Evolutionary conservation across 64 coral and sea anemone genomes (phyloP).

Genomic region (Montipora sp.): DNA sequence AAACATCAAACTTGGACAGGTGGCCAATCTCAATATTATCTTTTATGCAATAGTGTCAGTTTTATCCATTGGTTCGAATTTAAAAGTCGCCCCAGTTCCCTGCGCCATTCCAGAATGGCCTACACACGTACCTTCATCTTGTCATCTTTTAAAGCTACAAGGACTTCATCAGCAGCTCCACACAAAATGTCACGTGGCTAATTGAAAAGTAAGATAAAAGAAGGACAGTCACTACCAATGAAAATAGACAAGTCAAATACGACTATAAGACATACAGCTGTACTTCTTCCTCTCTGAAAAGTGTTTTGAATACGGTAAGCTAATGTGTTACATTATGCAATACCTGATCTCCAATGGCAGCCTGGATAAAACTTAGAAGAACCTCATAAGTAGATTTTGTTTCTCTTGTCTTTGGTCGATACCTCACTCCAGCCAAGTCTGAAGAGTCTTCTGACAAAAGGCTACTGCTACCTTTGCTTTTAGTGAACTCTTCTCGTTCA

Average conservation of each 20-base stretch:
- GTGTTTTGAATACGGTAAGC: not conserved
- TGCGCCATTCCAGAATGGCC: too few relatives aligned
- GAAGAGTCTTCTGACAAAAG: conserved; percentile 89
- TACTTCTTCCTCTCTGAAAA: not conserved
- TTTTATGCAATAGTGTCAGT: too few relatives aligned
- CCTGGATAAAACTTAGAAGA: conserved; percentile 95
- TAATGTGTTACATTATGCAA: too few relatives aligned
- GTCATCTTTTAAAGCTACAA: conserved; percentile 89
- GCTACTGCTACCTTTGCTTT: conserved; percentile 82
- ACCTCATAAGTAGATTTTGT: conserved; percentile 98
- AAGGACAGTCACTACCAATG: not conserved
- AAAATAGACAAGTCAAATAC: not conserved
- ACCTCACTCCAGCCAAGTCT: conserved; percentile 85
- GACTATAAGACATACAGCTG: too few relatives aligned
- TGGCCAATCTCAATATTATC: too few relatives aligned
- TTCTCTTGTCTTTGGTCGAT: conserved; percentile 95
- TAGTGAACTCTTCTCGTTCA: conserved; percentile 90
- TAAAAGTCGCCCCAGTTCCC: too few relatives aligned
- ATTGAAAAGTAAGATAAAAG: not conserved
- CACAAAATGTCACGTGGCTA: conserved; percentile 95
- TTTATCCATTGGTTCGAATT: too few relatives aligned
- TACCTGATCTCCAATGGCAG: conserved; percentile 99
- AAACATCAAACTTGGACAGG: too few relatives aligned
- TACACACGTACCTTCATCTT: conserved; percentile 77
- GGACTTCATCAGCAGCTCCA: conserved; percentile 98